phyloP scores from a whole-genome alignment of 2,113 vertebrate genomes.

The Laticauda colubrina region DNA sequence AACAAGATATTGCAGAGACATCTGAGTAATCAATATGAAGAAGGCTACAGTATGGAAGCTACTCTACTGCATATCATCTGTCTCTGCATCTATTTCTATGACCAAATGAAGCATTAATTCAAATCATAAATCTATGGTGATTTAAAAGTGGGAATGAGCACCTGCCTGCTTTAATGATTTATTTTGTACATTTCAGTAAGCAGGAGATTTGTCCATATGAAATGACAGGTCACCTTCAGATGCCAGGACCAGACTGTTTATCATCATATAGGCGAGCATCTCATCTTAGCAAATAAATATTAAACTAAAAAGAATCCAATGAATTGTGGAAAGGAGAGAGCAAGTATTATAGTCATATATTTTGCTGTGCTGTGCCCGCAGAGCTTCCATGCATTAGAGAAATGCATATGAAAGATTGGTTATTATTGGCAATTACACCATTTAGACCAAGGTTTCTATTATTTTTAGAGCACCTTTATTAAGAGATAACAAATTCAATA shows the following conservation, averaged over 20 bases:
- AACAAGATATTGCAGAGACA: conserved; percentile 99
- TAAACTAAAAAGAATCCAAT: conserved; percentile 99
- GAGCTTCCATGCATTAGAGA: conserved; percentile 72
- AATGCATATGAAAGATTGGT: conserved; percentile 85
- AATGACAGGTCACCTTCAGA: conserved; percentile 99
- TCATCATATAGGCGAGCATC: conserved; percentile 99
- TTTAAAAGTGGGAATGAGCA: conserved; percentile 98
- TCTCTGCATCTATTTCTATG: conserved; percentile 98
- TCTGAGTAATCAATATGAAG: conserved; percentile 99
- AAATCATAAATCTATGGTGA: conserved; percentile 99
- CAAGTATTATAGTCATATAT: conserved; percentile 88
- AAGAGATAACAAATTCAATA: background rate
- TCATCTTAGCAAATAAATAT: conserved; percentile 99
- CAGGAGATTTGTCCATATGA: conserved; percentile 99
- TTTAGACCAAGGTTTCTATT: conserved; percentile 58
- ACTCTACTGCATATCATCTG: conserved; percentile 94
- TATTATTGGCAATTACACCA: conserved; percentile 82
- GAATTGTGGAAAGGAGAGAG: conserved; percentile 93
- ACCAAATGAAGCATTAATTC: conserved; percentile 99
- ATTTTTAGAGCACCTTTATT: background rate
- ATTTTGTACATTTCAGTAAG: conserved; percentile 99
- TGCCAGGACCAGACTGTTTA: conserved; percentile 99
- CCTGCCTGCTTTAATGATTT: conserved; percentile 99
- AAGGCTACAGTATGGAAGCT: conserved; percentile 94
- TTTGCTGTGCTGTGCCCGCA: conserved; percentile 85